Evolutionary conservation across 2,113 vertebrate species (phyloP), one percentile per base, ranked within the genome.

Genomic region (Dipodomys ordii): DNA sequence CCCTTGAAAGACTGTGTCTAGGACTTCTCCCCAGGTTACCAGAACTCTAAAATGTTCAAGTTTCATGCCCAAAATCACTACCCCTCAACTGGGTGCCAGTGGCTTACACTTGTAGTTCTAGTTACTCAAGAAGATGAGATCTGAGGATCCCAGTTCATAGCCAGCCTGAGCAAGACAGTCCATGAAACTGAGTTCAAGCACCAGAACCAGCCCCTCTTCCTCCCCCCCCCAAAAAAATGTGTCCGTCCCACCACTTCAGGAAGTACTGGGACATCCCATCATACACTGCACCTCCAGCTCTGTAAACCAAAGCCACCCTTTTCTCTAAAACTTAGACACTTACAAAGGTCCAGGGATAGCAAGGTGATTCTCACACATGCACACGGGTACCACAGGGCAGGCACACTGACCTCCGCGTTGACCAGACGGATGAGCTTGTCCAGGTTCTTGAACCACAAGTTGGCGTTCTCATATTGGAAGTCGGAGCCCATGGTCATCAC

Each of bases 401-500:
- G 65, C 39, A 25, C 23, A 62, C 62, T 27, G 25, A 98, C 98
- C 98, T 94, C 91, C 0, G 97, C 97, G 0, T 99, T 99, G 90
- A 99, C 98, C 44, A 99, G 98, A 78, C 27, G 82, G 93, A 99
- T 99, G 53, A 99, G 98, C 73, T 99, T 99, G 98, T 99, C 99
- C 96, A 99, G 96, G 98, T 99, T 99, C 97, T 99, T 99, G 97
- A 99, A 99, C 99, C 99, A 99, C 77, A 98, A 97, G 96, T 98
- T 97, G 76, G 99, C 99, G 0, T 99, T 99, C 94, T 99, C 99
- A 1, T 99, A 99, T 32, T 99, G 99, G 97, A 99, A 99, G 96
- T 99, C 99, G 0, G 99, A 99, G 49, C 99, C 99, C 99, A 99
- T 99, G 27, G 99, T 99, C 99, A 99, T 99, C 90, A 99, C 96